These are phyloP conservation scores for Chironomus striatipennis DNA, from an alignment of 1,140 invertebrate species.

Conservation along the genomic window DNA sequence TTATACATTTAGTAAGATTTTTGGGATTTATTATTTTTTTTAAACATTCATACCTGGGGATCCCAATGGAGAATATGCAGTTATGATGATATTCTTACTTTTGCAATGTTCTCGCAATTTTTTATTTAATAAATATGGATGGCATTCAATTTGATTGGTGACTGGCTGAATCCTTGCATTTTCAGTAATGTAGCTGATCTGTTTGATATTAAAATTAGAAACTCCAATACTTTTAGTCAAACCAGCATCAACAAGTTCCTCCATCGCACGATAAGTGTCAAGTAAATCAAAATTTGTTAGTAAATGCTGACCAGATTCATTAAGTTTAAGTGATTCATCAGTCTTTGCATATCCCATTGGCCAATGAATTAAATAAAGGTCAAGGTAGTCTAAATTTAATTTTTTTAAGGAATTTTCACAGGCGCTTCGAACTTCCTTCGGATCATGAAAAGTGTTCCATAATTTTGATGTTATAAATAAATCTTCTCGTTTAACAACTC, in stretches of 20 bases:
- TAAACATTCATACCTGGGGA: constrained; percentile 42
- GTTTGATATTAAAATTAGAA: constrained; percentile 75
- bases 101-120: constrained; percentile 60
- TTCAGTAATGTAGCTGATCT: constrained; percentile 59
- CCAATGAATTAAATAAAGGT: constrained; percentile 75
- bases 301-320: constrained; percentile 50
- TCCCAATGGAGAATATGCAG: constrained; percentile 71
- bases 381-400: constrained; percentile 59
- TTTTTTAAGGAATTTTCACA: constrained; percentile 50
- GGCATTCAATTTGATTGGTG: constrained; percentile 68
- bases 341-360: constrained; percentile 55
- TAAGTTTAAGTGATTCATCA: constrained; percentile 37
- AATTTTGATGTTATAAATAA: constrained; percentile 62
- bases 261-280: constrained; percentile 76
- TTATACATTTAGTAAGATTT: not conserved
- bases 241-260: constrained; percentile 59
- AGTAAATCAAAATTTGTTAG: constrained; percentile 60
- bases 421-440: constrained; percentile 47
- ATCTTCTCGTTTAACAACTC: constrained; percentile 59
- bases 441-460: constrained; percentile 58
- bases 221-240: constrained; percentile 67
- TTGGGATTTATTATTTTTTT: constrained; percentile 27
- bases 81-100: constrained; percentile 52
- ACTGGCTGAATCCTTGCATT: constrained; percentile 60
- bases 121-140: constrained; percentile 64